Evolutionary conservation across 2,113 vertebrate genomes (phyloP).

Genomic region (Phyllopteryx taeniolatus): DNA sequence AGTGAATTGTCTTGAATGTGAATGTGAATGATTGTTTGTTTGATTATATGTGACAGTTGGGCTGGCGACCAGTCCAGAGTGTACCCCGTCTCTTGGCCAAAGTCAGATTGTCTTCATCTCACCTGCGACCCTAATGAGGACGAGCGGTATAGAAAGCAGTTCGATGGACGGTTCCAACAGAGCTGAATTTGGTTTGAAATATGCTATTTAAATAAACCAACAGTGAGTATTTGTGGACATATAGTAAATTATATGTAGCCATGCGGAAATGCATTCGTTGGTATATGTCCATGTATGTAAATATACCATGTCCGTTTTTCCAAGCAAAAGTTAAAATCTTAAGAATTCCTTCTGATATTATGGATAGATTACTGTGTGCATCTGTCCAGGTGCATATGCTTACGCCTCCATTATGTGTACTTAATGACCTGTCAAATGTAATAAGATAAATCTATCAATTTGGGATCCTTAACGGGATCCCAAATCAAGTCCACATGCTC

Average conservation of each 20-base stretch:
- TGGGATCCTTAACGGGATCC: conserved; percentile 62
- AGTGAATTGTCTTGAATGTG: too few relatives aligned
- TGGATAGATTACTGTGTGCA: not conserved
- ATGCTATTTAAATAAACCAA: not conserved
- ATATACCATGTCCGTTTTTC: not conserved
- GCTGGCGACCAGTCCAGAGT: too few relatives aligned
- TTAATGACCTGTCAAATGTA: conserved; percentile 62
- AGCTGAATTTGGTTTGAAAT: too few relatives aligned
- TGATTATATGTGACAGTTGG: too few relatives aligned
- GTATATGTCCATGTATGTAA: not conserved
- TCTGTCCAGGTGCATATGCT: conserved; percentile 12
- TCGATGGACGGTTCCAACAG: too few relatives aligned
- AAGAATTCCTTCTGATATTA: not conserved
- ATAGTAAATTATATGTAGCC: not conserved
- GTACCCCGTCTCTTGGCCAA: too few relatives aligned
- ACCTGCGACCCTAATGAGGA: too few relatives aligned
- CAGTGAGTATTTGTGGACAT: conserved; percentile 12
- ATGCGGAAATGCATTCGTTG: not conserved
- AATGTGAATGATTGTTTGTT: too few relatives aligned
- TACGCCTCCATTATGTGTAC: conserved; percentile 35
- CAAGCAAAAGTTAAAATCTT: not conserved
- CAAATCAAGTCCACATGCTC: conserved; percentile 64
- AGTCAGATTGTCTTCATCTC: too few relatives aligned
- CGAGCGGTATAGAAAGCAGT: too few relatives aligned
- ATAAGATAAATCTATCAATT: conserved; percentile 75